Evolutionary conservation across 1,140 invertebrate genomes (phyloP).

Genomic region (Drosophila jambulina): DNA sequence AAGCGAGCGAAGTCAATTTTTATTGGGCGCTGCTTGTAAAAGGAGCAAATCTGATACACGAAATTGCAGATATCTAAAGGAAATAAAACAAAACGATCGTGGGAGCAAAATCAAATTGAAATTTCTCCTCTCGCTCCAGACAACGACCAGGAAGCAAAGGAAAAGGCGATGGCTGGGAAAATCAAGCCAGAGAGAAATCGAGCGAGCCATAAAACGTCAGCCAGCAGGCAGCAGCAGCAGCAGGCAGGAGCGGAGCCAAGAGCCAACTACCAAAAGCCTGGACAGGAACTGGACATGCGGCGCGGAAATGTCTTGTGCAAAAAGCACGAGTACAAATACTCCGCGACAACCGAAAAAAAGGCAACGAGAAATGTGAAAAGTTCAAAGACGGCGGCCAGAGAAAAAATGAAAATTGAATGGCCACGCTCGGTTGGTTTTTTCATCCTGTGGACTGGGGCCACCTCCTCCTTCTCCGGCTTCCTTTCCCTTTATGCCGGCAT

Average conservation of each 20-base stretch:
- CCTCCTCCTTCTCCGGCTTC: not conserved
- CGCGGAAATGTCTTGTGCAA: slow-evolving; percentile 76
- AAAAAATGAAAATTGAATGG: slow-evolving; percentile 82
- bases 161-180: slow-evolving; percentile 30
- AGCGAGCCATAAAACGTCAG: slow-evolving; percentile 53
- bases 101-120: slow-evolving; percentile 56
- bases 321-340: slow-evolving; percentile 79
- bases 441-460: slow-evolving; percentile 14
- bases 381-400: slow-evolving; percentile 68
- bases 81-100: slow-evolving; percentile 66
- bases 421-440: slow-evolving; percentile 57
- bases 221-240: slow-evolving; percentile 13
- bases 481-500: not conserved
- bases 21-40: slow-evolving; percentile 49
- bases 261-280: slow-evolving; percentile 30
- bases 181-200: slow-evolving; percentile 59
- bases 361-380: slow-evolving; percentile 74
- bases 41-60: slow-evolving; percentile 60
- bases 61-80: slow-evolving; percentile 57
- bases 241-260: slow-evolving; percentile 18
- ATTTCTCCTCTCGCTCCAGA: slow-evolving; percentile 36
- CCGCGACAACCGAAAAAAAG: slow-evolving; percentile 64
- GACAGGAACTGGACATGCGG: slow-evolving; percentile 78
- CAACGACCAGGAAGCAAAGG: slow-evolving; percentile 34
- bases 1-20: slow-evolving; percentile 53